Evolutionary conservation across 2,888 invertebrate genomes (phyloP).

Genomic region (Lathronympha strigana): DNA sequence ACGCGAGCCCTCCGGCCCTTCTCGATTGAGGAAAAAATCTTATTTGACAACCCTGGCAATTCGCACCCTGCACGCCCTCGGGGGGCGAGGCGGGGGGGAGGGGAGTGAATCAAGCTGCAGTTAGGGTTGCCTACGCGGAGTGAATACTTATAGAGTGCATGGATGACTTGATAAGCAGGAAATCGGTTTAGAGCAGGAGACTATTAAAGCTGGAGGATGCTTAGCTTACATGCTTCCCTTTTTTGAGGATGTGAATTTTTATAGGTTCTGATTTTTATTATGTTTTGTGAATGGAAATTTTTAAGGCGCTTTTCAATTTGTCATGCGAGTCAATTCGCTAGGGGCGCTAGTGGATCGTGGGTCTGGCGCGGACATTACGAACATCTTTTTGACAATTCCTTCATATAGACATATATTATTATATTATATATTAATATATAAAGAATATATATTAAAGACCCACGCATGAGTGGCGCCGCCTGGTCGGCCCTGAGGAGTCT

Average conservation of each 20-base stretch:
- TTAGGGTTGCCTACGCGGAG: slow-evolving; percentile 54
- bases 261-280: background rate
- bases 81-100: slow-evolving; percentile 42
- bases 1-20: slow-evolving; percentile 52
- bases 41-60: slow-evolving; percentile 77
- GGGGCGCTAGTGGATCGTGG: too few species aligned
- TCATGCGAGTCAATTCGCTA: background rate
- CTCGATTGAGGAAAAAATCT: slow-evolving; percentile 80
- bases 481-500: too few species aligned
- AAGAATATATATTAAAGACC: too few species aligned
- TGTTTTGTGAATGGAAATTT: background rate
- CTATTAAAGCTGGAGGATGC: slow-evolving; percentile 22
- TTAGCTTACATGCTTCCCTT: slow-evolving; percentile 17
- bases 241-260: slow-evolving; percentile 12
- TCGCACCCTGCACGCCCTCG: slow-evolving; percentile 63
- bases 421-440: too few species aligned
- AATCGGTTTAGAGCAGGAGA: slow-evolving; percentile 29
- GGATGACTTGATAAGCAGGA: slow-evolving; percentile 31
- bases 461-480: too few species aligned
- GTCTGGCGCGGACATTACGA: too few species aligned
- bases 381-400: too few species aligned
- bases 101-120: slow-evolving; percentile 61
- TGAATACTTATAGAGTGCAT: slow-evolving; percentile 46
- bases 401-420: too few species aligned
- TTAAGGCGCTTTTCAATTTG: background rate